Evolutionary conservation across 2,113 vertebrate genomes (phyloP), one percentile per base, ranked within the genome.

Genomic region (Saccopteryx bilineata): DNA sequence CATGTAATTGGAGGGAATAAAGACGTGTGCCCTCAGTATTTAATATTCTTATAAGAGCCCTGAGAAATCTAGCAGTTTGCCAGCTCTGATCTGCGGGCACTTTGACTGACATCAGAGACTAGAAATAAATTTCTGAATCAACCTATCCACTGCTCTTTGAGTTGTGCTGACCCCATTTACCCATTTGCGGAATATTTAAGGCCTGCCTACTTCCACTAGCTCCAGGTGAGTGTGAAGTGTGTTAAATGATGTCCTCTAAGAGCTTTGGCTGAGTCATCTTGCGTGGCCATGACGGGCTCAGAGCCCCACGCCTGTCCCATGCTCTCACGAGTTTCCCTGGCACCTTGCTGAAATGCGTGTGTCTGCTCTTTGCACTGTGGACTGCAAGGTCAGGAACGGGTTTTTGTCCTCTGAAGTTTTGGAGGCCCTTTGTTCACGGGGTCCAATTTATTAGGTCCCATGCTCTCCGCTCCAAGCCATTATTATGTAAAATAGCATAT

Each of bases 111-210:
- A 23, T 58, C 61, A 90, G 13, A 5, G 15, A 81, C 83, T 18
- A 68, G 15, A 81, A 61, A 39, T 48, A 66, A 79, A 91, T 86
- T 86, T 86, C 87, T 71, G 28, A 93, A 60, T 72, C 31, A 63
- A 46, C 61, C 17, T 48, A 68, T 33, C 33, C n/a, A 63, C 23
- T 48, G 1, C 58, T 65, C 65, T 96, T 90, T 54, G 54, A 82
- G 46, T 79, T 60, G 39, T 8, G 92, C 4, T 21, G 18, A 65
- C n/a, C 15, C 4, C 39, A 72, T 66, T 23, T 69, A 79, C 9
- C 19, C 63, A 60, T 69, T 26, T 65, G 31, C 66, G 33, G 39
- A 24, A 76, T 54, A 68, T 15, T 54, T 39, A 58, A 65, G n/a
- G 87, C 61, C 86, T 95, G 76, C 50, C 28, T n/a, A 48, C 5